Base-by-base conservation (phyloP, 2,113 vertebrate genomes). In the Sterna hirundo region DNA sequence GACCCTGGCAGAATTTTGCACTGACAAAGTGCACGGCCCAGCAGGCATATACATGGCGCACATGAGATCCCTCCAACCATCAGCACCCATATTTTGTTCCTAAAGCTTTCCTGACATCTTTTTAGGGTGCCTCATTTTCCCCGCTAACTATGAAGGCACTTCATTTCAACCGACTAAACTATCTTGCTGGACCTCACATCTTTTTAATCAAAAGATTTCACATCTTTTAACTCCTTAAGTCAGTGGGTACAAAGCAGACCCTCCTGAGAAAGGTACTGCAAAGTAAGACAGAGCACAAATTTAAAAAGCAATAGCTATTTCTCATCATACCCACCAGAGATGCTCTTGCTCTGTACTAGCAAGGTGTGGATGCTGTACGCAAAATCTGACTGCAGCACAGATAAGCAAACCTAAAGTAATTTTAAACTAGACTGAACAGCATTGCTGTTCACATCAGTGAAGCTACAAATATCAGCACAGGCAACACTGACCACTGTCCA, bases 391-490 rank as follows among this genome's bases (percentile, higher is more conserved):
- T 82, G 62, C 62, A 85, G 77, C n/a, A 94, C 46, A 78, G 80
- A 92, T 44, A 74, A 91, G 60, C 17, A 93, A 86, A 78, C 17
- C 12, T 47, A 68, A 78, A 72, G 15, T 74, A 57, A 91, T 86
- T 94, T 92, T 83, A 92, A 97, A 95, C 66, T 74, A 92, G 82
- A 52, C 21, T 49, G 51, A 90, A 55, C 47, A 60, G 32, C 69
- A 78, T 1, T 55, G 32, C 77, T 60, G 18, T 47, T 89, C 70
- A 64, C 57, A 82, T 30, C 47, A 82, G 38, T 32, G 57, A 91
- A 89, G 65, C 65, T 68, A 60, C 47, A 85, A 96, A 55, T 91
- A 94, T 6, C 89, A 95, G 77, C 38, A 91, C 32, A 82, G 77
- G 15, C 64, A 40, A 46, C 69, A 60, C 61, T 85, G 77, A 87